phyloP scores from a whole-genome alignment of 2,888 invertebrate genomes.

The Euclidia mi region DNA sequence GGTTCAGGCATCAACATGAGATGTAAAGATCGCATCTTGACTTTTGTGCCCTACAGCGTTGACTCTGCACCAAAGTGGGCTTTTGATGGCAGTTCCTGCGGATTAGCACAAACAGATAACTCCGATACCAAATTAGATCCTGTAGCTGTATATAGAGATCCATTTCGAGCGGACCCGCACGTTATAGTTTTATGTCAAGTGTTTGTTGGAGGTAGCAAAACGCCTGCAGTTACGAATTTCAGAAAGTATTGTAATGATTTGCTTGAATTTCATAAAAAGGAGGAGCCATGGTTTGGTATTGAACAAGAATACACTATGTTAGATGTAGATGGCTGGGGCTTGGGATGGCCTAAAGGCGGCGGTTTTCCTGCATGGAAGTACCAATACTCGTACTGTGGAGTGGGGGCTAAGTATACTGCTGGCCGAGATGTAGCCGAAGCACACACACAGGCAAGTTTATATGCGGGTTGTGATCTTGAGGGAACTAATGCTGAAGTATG shows the following conservation, averaged over 20 bases:
- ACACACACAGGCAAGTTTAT: slow-evolving; percentile 95
- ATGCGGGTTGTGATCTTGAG: slow-evolving; percentile 97
- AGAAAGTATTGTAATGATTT: slow-evolving; percentile 93
- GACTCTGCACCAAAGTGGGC: slow-evolving; percentile 94
- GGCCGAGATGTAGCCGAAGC: slow-evolving; percentile 98
- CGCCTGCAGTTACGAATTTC: slow-evolving; percentile 93
- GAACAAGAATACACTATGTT: slow-evolving; percentile 97
- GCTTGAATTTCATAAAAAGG: slow-evolving; percentile 91
- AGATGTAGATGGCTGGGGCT: slow-evolving; percentile 96
- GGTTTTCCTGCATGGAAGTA: slow-evolving; percentile 97
- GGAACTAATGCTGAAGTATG: slow-evolving; percentile 99
- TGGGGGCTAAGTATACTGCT: slow-evolving; percentile 97
- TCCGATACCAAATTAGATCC: slow-evolving; percentile 97
- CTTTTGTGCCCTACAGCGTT: slow-evolving; percentile 89
- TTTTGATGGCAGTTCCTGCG: slow-evolving; percentile 97
- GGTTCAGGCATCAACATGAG: slow-evolving; percentile 93
- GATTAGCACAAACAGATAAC: slow-evolving; percentile 94
- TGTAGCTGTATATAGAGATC: slow-evolving; percentile 96
- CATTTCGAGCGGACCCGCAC: slow-evolving; percentile 96
- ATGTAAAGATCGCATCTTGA: slow-evolving; percentile 92
- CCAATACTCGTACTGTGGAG: slow-evolving; percentile 97
- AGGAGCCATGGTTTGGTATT: slow-evolving; percentile 97
- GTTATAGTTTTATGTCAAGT: slow-evolving; percentile 96
- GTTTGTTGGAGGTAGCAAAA: slow-evolving; percentile 91
- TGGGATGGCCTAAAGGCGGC: slow-evolving; percentile 98